Evolutionary conservation across 2,113 vertebrate genomes (phyloP).

Genomic region (Campylomormyrus tamandua): DNA sequence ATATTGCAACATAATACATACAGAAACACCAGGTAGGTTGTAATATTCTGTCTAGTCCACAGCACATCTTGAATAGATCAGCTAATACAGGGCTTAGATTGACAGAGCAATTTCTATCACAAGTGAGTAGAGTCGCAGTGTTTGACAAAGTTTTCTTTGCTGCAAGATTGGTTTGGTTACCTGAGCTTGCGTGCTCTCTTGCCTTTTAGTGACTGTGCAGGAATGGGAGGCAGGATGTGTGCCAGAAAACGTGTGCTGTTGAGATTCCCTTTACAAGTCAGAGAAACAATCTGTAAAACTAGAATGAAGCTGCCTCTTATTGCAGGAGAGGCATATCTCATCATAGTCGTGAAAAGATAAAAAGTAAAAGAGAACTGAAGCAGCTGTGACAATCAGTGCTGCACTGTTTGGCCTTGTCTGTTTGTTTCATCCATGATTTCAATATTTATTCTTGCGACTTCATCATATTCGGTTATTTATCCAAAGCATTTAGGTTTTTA

Average conservation of each 20-base stretch:
- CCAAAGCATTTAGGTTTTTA: neutral
- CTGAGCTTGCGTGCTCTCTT: neutral
- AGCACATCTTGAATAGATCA: neutral
- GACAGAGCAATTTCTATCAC: neutral
- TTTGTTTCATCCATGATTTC: neutral
- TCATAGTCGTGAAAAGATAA: neutral
- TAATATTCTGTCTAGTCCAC: neutral
- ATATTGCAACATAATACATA: neutral
- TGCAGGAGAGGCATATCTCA: neutral
- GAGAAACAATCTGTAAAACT: neutral
- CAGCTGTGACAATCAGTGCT: neutral
- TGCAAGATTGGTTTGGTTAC: neutral
- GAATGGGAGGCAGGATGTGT: neutral
- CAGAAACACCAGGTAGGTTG: neutral
- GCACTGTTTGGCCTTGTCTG: neutral
- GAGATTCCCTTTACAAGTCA: neutral
- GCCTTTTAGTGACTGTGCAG: neutral
- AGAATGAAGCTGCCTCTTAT: neutral
- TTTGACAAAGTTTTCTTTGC: neutral
- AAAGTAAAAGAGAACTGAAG: neutral
- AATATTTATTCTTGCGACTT: conserved; percentile 10
- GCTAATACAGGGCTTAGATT: neutral
- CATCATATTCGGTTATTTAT: neutral
- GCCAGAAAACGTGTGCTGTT: neutral
- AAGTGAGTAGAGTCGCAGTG: neutral